Conservation (phyloP, 2,888 invertebrate genomes). For the Macaria notata region DNA sequence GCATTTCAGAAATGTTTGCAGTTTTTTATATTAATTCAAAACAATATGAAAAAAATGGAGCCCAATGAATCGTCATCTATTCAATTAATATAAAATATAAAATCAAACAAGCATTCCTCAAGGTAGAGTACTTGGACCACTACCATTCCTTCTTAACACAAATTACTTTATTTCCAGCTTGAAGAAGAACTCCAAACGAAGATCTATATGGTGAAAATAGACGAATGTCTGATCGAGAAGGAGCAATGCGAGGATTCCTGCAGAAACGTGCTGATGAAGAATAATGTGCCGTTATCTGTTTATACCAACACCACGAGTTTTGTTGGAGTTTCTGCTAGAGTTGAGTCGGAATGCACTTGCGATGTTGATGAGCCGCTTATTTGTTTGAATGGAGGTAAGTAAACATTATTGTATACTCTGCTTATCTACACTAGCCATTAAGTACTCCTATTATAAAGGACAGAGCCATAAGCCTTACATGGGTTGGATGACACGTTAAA, state of each 20-base stretch:
- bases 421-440: too few relatives aligned
- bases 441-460: too few relatives aligned
- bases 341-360: constrained; percentile 90
- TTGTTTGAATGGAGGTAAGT: constrained; percentile 90
- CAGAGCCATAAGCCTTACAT: too few relatives aligned
- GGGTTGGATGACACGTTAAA: too few relatives aligned
- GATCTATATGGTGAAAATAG: constrained; percentile 94
- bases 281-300: constrained; percentile 89
- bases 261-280: constrained; percentile 88
- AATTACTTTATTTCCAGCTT: constrained; percentile 61
- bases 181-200: constrained; percentile 87
- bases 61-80: too few relatives aligned
- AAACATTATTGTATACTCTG: constrained; percentile 19
- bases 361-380: constrained; percentile 75
- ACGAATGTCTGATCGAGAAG: constrained; percentile 92
- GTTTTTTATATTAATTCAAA: too few relatives aligned
- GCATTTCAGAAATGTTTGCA: too few relatives aligned
- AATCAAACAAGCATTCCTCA: not conserved
- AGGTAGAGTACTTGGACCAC: constrained; percentile 3
- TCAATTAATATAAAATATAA: too few relatives aligned
- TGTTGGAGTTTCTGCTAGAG: constrained; percentile 94
- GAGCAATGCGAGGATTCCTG: constrained; percentile 89
- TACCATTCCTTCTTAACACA: not conserved
- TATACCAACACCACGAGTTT: constrained; percentile 97
- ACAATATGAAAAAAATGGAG: too few relatives aligned